phyloP scores from a whole-genome alignment of 2,888 invertebrate species.

The Itoplectis maculator region DNA sequence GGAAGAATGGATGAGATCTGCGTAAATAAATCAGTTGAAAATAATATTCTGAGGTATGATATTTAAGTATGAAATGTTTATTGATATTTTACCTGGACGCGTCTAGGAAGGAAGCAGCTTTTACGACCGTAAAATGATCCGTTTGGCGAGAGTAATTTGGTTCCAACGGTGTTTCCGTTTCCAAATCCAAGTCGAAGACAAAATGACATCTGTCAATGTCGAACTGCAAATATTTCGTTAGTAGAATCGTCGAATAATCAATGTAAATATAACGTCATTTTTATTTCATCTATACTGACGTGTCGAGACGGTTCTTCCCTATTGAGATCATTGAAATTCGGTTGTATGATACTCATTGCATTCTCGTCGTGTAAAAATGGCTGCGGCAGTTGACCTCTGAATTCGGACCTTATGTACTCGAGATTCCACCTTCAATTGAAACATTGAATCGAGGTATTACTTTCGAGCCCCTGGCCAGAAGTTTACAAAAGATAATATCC shows the following conservation, averaged over 20 bases:
- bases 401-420: slow-evolving; percentile 95
- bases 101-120: slow-evolving; percentile 91
- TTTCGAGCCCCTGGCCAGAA: background rate
- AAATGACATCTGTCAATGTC: slow-evolving; percentile 92
- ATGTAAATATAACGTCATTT: slow-evolving; percentile 16
- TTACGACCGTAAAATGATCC: slow-evolving; percentile 90
- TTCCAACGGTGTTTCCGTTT: slow-evolving; percentile 89
- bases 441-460: slow-evolving; percentile 22
- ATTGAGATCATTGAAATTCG: slow-evolving; percentile 97
- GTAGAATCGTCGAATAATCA: slow-evolving; percentile 29
- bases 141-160: slow-evolving; percentile 91
- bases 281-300: slow-evolving; percentile 81
- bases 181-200: slow-evolving; percentile 92
- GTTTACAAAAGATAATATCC: too few relatives aligned
- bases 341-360: slow-evolving; percentile 90
- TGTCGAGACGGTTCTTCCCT: slow-evolving; percentile 91
- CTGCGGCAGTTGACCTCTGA: slow-evolving; percentile 95
- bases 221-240: slow-evolving; percentile 85
- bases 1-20: slow-evolving; percentile 90
- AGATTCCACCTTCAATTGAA: slow-evolving; percentile 88
- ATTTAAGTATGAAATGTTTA: background rate
- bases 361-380: slow-evolving; percentile 89
- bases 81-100: slow-evolving; percentile 86
- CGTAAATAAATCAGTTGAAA: slow-evolving; percentile 63
- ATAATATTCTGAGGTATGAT: background rate